phyloP scores from a whole-genome alignment of 2,113 vertebrate species.

The Jaculus jaculus region DNA sequence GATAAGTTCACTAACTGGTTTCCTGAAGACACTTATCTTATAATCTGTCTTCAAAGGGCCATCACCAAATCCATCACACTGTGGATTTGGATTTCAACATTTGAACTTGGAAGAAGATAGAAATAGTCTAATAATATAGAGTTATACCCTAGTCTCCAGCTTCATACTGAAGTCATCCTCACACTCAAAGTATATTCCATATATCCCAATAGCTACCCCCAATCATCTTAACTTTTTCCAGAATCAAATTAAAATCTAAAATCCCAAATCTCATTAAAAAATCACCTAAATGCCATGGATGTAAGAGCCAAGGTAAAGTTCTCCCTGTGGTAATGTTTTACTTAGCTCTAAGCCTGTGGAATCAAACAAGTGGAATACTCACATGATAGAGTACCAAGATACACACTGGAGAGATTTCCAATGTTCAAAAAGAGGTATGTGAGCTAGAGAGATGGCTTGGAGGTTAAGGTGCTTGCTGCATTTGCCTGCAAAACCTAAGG shows the following conservation, averaged over 20 bases:
- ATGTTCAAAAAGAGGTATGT: no score
- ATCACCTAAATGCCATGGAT: neutral
- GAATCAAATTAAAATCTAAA: neutral
- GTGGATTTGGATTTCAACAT: neutral
- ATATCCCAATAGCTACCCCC: neutral
- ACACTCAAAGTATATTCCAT: neutral
- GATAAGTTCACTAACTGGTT: neutral
- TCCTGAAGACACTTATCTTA: neutral
- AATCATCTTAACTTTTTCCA: neutral
- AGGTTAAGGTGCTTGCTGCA: no score
- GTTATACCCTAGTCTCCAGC: rapidly evolving
- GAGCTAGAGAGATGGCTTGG: neutral
- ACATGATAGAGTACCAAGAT: neutral
- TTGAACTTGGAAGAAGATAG: neutral
- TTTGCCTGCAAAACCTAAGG: no score
- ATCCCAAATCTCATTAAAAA: neutral
- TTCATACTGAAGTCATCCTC: neutral
- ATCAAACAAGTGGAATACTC: neutral
- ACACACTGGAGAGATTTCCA: neutral
- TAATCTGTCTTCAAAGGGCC: neutral
- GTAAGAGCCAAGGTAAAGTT: neutral
- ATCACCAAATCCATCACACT: neutral
- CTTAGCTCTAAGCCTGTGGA: neutral
- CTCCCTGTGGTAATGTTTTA: neutral
- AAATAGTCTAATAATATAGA: neutral